Base-by-base conservation (phyloP, 2,888 invertebrate species). In the Erebia aethiops region DNA sequence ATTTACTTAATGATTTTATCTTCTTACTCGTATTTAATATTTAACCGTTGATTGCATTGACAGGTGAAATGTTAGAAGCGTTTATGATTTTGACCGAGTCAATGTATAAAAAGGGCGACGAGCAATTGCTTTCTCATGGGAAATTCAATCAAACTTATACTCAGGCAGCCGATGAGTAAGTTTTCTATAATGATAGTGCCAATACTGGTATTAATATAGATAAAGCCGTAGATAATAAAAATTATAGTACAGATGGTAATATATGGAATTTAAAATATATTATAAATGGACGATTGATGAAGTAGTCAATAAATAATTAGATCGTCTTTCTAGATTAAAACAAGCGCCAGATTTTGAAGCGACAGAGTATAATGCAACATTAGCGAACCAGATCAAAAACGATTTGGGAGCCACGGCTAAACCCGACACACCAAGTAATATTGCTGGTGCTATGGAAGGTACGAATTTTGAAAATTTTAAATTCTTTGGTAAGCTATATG, bases 1-100 rank as follows among this genome's bases (percentile, higher is more conserved):
- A 11, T 46, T 46, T 46, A 46, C 11, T 46, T 46, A 11, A 10
- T 11, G 46, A 46, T 46, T 46, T 35, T 35, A 35, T 35, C 7
- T 35, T 7, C 7, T 35, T 35, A 35, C 7, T 35, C n/a, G n/a
- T n/a, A n/a, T n/a, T n/a, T n/a, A n/a, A n/a, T 13, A 4, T 10
- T 46, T 56, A 21, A 58, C 41, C n/a, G 2, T 35, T 35, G 9
- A 58, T 11, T 58, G 13, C 9, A n/a, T 51, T 51, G 64, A 9
- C 63, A 91, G 92, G 89, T 41, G 84, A 86, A 60, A 90, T 88
- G 89, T 72, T 82, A 54, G 84, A 87, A 74, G 89, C 87, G 0
- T 91, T 92, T 72, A 79, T 78, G 4, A 78, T 88, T 64, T 76
- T 91, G 68, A 88, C 84, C 0, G 81, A 82, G 26, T 78, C 84